These are phyloP conservation scores for Pterophyllum scalare DNA, from an alignment of 2,113 vertebrate genomes.

Conservation along the genomic window DNA sequence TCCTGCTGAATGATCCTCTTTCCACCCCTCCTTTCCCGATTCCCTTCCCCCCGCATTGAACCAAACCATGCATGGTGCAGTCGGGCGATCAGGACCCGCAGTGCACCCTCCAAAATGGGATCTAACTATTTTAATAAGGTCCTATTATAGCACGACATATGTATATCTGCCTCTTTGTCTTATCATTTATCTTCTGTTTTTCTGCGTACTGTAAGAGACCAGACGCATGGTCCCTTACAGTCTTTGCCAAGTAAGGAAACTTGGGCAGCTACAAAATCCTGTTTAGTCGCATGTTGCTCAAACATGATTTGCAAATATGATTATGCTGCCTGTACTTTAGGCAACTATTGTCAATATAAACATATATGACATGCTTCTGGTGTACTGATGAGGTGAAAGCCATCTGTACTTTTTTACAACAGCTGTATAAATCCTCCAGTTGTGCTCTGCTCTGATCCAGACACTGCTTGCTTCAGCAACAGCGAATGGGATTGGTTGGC, in stretches of 20 bases:
- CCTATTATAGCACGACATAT: slow-evolving; percentile 7
- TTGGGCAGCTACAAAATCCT: not conserved
- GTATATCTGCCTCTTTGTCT: not conserved
- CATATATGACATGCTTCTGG: not conserved
- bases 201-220: not conserved
- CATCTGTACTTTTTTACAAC: not conserved
- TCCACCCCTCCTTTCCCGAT: slow-evolving; percentile 51
- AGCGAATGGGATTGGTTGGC: slow-evolving; percentile 21
- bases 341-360: not conserved
- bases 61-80: slow-evolving; percentile 81
- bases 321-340: not conserved
- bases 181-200: not conserved
- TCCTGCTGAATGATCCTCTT: slow-evolving; percentile 70
- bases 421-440: slow-evolving; percentile 12
- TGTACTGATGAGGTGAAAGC: not conserved
- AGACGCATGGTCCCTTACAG: not conserved
- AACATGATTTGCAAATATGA: not conserved
- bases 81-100: slow-evolving; percentile 78
- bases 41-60: slow-evolving; percentile 75
- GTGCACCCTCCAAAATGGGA: slow-evolving; percentile 63
- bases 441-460: slow-evolving; percentile 33
- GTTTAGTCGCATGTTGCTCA: not conserved
- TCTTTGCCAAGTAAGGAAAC: slow-evolving; percentile 12
- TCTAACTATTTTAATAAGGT: not conserved
- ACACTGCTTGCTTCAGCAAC: slow-evolving; percentile 61